A percentile compares a stretch with the other conserved stretches of the same genome.
Conservation (phyloP, 2,113 vertebrate species). For the Mustela nigripes region DNA sequence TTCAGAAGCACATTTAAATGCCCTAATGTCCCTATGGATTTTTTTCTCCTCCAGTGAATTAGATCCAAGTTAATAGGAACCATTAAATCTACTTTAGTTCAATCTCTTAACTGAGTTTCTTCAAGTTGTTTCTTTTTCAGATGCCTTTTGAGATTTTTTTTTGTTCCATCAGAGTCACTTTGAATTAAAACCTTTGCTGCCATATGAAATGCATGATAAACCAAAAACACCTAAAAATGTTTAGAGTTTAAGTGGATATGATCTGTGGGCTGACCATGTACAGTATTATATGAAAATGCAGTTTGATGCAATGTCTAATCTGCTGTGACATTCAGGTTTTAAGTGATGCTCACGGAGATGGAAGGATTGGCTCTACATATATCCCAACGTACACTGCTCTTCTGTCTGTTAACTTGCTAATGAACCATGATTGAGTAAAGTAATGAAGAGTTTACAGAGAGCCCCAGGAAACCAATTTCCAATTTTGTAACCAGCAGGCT, state of each 20-base stretch:
- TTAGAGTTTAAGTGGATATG: slow-evolving; percentile 82
- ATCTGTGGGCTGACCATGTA: slow-evolving; percentile 72
- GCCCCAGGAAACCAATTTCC: slow-evolving; percentile 92
- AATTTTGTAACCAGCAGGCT: slow-evolving; percentile 92
- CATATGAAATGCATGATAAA: slow-evolving; percentile 75
- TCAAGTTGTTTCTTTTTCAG: slow-evolving; percentile 75
- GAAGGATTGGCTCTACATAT: slow-evolving; percentile 86
- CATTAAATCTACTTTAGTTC: slow-evolving; percentile 79
- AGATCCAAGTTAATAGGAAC: slow-evolving; percentile 77
- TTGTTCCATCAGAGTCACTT: slow-evolving; percentile 82
- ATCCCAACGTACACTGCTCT: slow-evolving; percentile 89
- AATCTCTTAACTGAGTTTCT: slow-evolving; percentile 64
- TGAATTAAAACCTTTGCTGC: slow-evolving; percentile 78
- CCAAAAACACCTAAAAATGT: slow-evolving; percentile 79
- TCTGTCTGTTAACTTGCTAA: slow-evolving; percentile 95
- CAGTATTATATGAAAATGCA: slow-evolving; percentile 78
- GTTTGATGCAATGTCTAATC: slow-evolving; percentile 87
- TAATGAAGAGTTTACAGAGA: slow-evolving; percentile 94
- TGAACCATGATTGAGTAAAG: slow-evolving; percentile 92
- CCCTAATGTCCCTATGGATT: slow-evolving; percentile 70
- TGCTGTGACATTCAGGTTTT: slow-evolving; percentile 90
- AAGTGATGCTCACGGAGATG: slow-evolving; percentile 90
- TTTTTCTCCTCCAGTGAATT: slow-evolving; percentile 79
- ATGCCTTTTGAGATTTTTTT: slow-evolving; percentile 81
- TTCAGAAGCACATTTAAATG: slow-evolving; percentile 78